These are phyloP conservation scores for Metallyticus violacea DNA, from an alignment of 2,888 invertebrate genomes.

Conservation along the genomic window DNA sequence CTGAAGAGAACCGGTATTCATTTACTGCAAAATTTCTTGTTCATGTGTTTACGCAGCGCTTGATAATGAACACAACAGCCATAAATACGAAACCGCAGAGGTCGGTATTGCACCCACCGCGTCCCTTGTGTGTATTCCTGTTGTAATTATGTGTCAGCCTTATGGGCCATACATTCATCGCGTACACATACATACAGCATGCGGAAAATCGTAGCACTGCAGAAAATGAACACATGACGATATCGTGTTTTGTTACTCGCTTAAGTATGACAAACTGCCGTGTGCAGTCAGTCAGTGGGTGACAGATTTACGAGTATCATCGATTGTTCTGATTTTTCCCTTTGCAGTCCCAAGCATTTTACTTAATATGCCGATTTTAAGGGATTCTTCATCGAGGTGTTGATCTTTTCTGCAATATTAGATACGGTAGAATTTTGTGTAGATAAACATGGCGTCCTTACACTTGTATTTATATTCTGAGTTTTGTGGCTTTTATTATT, in stretches of 20 bases:
- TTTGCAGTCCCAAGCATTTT: not conserved
- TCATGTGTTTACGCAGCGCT: not conserved
- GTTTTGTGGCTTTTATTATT: too few species aligned
- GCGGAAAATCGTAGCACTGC: too few species aligned
- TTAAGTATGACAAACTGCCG: not conserved
- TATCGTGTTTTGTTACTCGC: not conserved
- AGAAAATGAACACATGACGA: not conserved
- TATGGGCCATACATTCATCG: not conserved
- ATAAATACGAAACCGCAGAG: not conserved
- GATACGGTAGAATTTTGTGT: too few species aligned
- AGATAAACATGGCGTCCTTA: too few species aligned
- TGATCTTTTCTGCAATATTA: too few species aligned
- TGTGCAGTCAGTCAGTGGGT: not conserved
- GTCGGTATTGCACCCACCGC: not conserved
- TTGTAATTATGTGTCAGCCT: not conserved
- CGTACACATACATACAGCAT: not conserved
- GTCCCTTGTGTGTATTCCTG: not conserved
- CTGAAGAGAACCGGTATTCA: not conserved
- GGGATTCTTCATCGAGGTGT: too few species aligned
- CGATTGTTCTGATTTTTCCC: not conserved
- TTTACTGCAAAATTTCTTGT: not conserved
- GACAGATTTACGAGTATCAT: not conserved
- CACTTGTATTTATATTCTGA: too few species aligned
- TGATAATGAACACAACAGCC: not conserved
- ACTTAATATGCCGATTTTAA: not conserved